Base-by-base conservation (phyloP, 2,113 vertebrate genomes). In the Fregata magnificens region DNA sequence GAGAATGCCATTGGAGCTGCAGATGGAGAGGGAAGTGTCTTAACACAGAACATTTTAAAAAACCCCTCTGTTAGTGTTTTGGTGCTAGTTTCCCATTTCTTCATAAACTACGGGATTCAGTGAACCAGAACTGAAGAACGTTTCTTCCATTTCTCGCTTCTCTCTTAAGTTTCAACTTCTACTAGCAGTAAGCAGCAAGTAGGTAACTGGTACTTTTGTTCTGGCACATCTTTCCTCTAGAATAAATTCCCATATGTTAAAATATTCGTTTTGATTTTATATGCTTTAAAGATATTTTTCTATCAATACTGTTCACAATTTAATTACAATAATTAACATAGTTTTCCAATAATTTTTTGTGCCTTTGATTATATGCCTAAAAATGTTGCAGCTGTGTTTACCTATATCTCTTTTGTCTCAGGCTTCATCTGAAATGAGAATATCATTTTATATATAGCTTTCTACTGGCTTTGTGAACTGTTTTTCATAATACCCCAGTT, bases 311-410 rank as follows among this genome's bases (percentile, higher is more conserved):
- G 83, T 91, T 98, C 98, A 96, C 98, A 98, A 98, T 98, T 97
- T 98, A 98, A 98, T 98, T 98, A 98, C 97, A 98, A 98, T 98
- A 98, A 98, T 98, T 98, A 98, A 74, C 95, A 97, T 97, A 98
- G 98, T 98, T 98, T 98, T 98, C 98, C 98, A 98, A 98, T 98
- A 98, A 98, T 98, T 98, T 98, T 98, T 98, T 98, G 97, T 98
- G 97, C 91, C 81, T 98, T 97, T 98, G 98, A 98, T 98, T 98
- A 98, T 97, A 98, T 86, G 98, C 96, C 97, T 98, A 98, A 98
- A 97, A 98, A 94, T 95, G 98, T 97, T 98, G 98, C 98, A 98
- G 98, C 98, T 98, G 98, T 98, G 98, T 98, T 98, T 98, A 98
- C 98, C 98, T 98, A 98, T 98, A 96, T 95, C 95, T 90, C 97